Conservation (phyloP, 1,140 invertebrate genomes). For the Lanistes nyassanus region DNA sequence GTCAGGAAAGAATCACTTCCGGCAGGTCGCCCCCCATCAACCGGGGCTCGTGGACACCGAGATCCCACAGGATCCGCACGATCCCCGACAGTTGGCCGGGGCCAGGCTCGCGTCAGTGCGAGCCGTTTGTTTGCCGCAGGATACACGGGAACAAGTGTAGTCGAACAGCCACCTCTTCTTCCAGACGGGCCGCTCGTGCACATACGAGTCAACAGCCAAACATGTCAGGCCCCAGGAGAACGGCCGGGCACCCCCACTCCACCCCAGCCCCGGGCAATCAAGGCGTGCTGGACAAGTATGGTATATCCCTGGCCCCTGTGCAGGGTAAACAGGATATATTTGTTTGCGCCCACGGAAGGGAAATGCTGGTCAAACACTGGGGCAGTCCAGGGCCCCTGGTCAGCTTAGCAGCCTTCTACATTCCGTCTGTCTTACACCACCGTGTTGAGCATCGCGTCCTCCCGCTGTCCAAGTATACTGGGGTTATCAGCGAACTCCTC, state of each 20-base stretch:
- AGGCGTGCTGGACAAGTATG: constrained; percentile 27
- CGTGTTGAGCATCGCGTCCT: too few relatives aligned
- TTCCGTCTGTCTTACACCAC: background rate
- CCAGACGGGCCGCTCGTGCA: background rate
- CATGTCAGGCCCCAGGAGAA: constrained; percentile 4
- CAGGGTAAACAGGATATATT: constrained; percentile 33
- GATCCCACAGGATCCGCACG: too few relatives aligned
- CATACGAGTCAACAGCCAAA: constrained; percentile 18
- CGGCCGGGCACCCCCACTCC: background rate
- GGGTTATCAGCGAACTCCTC: too few relatives aligned
- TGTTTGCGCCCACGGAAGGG: constrained; percentile 25
- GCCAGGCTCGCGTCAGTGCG: too few relatives aligned
- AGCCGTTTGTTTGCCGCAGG: constrained; percentile 12
- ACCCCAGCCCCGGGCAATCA: too few relatives aligned
- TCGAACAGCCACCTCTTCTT: background rate
- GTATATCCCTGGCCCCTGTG: constrained; percentile 24
- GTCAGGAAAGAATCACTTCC: too few relatives aligned
- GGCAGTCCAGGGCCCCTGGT: background rate
- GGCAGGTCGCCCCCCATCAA: too few relatives aligned
- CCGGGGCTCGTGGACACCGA: too few relatives aligned
- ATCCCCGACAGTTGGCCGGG: too few relatives aligned
- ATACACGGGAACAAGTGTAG: constrained; percentile 13
- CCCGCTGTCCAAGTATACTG: too few relatives aligned
- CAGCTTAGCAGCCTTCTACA: background rate
- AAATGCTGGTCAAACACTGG: constrained; percentile 28